Evolutionary conservation across 2,113 vertebrate species (phyloP).

Genomic region (Callipepla californica): DNA sequence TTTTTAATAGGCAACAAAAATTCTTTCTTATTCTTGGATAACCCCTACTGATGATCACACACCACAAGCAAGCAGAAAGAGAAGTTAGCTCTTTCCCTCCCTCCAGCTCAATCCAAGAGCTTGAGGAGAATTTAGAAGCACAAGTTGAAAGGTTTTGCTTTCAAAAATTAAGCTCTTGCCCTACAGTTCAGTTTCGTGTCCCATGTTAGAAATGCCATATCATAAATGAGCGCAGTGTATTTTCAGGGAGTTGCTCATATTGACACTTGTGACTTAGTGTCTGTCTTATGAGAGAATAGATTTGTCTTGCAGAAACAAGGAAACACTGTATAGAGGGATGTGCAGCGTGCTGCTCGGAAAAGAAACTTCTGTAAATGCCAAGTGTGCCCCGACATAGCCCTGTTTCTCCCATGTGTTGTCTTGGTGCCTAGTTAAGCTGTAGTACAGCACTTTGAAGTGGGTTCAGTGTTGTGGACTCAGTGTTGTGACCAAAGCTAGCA

Average conservation of each 20-base stretch:
- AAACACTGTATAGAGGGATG: not conserved
- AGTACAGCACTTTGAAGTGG: not conserved
- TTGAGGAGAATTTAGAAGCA: not conserved
- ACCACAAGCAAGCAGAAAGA: not conserved
- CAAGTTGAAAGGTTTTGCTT: not conserved
- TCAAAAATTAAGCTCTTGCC: not conserved
- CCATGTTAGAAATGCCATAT: not conserved
- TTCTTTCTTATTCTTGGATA: not conserved
- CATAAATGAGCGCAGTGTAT: slow-evolving; percentile 20
- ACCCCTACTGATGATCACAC: not conserved
- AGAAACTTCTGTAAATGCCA: not conserved
- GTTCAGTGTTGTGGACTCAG: not conserved
- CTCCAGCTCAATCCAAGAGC: not conserved
- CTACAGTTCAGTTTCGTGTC: not conserved
- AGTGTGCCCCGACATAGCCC: not conserved
- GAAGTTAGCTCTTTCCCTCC: not conserved
- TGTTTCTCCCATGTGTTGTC: not conserved
- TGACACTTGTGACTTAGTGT: not conserved
- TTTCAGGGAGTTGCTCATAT: slow-evolving; percentile 31
- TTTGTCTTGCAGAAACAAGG: not conserved
- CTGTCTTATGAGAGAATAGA: not conserved
- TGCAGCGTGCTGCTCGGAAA: not conserved
- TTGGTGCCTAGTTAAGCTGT: not conserved
- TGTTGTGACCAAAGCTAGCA: not conserved
- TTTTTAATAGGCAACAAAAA: not conserved